Evolutionary conservation across 1,140 invertebrate species (phyloP), one percentile per base, ranked within the genome.

Genomic region (Neodiprion lecontei): DNA sequence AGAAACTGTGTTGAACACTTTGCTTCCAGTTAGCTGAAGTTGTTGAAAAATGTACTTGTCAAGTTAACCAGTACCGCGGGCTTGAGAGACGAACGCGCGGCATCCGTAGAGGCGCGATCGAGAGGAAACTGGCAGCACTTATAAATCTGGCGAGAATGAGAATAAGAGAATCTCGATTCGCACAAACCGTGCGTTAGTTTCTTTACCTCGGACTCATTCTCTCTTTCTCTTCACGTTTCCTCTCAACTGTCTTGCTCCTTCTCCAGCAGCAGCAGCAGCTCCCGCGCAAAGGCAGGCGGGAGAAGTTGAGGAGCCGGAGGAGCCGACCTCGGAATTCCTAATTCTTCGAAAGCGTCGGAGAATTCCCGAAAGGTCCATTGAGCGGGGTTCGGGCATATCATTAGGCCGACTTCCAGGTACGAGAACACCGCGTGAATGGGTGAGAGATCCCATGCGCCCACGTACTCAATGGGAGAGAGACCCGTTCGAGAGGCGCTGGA

Each of bases 281-380:
- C 28, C 28, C 28, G 28, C 17, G 61, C 12, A 5, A 14, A 65
- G 17, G 2, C 1, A 65, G 61, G 7, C 12, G 61, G 7, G 61
- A 65, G 61, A 14, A 14, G 61, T 7, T 14, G 7, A 21, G 4
- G 17, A 21, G 12, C 21, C 17, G 67, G 17, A 11, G 10, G 5
- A 75, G 75, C 75, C 76, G 80, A 75, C 81, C 83, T 86, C 86
- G 87, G 87, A 87, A 88, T 88, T 88, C 86, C 86, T 88, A 86
- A 88, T 88, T 88, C 87, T 83, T 85, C 86, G 86, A 88, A 88
- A 88, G 84, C 86, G 87, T 82, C 85, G 83, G 80, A 85, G 86
- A 88, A 88, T 88, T 88, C 87, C 85, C 84, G 86, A 88, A 88
- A 88, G 86, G 83, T 85, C 85, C 86, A 88, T 87, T 87, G 84